Evolutionary conservation across 2,797 vertebrate genomes (phyloP).

Genomic region (Scyliorhinus canicula): DNA sequence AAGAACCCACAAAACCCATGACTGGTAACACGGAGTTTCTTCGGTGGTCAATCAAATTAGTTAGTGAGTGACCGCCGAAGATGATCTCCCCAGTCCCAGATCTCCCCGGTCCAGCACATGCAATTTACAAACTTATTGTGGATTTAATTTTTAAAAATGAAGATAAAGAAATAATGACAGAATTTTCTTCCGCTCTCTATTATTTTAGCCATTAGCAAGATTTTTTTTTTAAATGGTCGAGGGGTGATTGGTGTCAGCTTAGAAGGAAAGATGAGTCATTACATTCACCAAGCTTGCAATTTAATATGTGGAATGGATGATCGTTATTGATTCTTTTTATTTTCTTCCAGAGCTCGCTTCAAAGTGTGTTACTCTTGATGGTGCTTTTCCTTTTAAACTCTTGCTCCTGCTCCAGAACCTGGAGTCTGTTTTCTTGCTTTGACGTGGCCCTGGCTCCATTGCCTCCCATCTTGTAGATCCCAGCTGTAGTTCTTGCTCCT

Average conservation of each 20-base stretch:
- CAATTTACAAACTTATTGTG: not conserved
- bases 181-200: no score
- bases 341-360: not conserved
- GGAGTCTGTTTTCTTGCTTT: not conserved
- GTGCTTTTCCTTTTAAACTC: not conserved
- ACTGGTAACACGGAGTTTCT: no score
- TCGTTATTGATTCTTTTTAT: not conserved
- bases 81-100: no score
- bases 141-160: not conserved
- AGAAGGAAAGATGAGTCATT: not conserved
- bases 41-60: no score
- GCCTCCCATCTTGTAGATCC: not conserved
- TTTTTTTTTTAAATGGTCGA: no score
- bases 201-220: no score
- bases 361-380: not conserved
- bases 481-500: not conserved
- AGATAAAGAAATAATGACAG: no score
- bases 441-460: no score
- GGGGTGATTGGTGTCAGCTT: not conserved
- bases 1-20: no score
- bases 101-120: not conserved
- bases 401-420: not conserved
- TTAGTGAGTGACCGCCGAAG: no score
- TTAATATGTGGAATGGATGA: not conserved
- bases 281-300: not conserved